Conservation (phyloP, 1,140 invertebrate genomes). For the Drosophila cardini region DNA sequence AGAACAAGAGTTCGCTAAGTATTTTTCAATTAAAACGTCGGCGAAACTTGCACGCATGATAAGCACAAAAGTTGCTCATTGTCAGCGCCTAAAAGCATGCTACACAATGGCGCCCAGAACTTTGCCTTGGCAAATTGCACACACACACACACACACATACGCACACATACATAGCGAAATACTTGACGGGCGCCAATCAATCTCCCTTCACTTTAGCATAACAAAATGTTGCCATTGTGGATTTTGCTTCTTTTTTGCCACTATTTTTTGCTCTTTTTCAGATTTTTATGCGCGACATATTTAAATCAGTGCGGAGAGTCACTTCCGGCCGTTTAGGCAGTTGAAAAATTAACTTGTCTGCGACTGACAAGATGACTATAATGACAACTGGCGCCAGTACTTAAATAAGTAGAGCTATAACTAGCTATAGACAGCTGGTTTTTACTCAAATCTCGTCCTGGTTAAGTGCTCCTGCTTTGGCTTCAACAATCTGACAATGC, state of each 20-base stretch:
- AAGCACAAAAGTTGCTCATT: slow-evolving; percentile 74
- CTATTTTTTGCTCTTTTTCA: slow-evolving; percentile 1
- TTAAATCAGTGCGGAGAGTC: slow-evolving; percentile 61
- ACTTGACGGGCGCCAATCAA: slow-evolving; percentile 68
- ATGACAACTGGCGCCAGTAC: slow-evolving; percentile 69
- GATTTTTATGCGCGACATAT: slow-evolving; percentile 64
- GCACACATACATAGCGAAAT: slow-evolving; percentile 3
- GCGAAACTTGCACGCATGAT: slow-evolving; percentile 77
- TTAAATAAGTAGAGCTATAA: slow-evolving; percentile 27
- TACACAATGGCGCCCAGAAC: slow-evolving; percentile 52
- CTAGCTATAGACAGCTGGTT: slow-evolving; percentile 19
- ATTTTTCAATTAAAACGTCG: slow-evolving; percentile 81
- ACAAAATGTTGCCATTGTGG: slow-evolving; percentile 53
- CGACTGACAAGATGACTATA: slow-evolving; percentile 40
- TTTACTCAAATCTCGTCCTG: slow-evolving; percentile 6
- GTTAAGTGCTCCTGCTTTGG: slow-evolving; percentile 26
- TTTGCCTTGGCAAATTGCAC: slow-evolving; percentile 35
- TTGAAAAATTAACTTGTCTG: slow-evolving; percentile 79
- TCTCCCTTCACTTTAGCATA: slow-evolving; percentile 57
- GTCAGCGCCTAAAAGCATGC: slow-evolving; percentile 69
- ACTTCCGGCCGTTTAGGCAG: slow-evolving; percentile 74
- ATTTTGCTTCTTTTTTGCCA: slow-evolving; percentile 32
- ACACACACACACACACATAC: background rate
- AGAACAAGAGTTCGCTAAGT: slow-evolving; percentile 65
- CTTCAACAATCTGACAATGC: slow-evolving; percentile 56